Percentiles rank a stretch among this genome's conserved stretches.
Conservation (phyloP, 2,888 invertebrate species). For the Cyaniris semiargus region DNA sequence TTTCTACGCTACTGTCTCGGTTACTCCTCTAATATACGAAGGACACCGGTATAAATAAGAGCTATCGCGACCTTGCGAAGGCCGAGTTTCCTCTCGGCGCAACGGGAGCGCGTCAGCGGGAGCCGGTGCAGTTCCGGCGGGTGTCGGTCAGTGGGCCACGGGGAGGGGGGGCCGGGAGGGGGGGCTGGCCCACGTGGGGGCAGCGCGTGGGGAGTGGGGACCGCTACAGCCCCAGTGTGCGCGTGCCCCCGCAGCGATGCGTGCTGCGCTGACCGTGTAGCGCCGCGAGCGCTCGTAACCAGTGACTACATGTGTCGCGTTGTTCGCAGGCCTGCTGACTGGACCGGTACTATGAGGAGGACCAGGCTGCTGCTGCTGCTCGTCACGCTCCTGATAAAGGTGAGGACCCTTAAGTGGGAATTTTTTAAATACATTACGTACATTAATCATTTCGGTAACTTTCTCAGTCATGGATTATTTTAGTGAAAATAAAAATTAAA, state of each 20-base stretch:
- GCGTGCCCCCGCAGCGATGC: slow-evolving; percentile 51
- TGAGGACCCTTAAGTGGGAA: slow-evolving; percentile 47
- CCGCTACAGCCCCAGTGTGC: slow-evolving; percentile 43
- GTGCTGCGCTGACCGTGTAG: slow-evolving; percentile 49
- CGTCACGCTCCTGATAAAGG: slow-evolving; percentile 74
- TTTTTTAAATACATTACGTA: neutral
- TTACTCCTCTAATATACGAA: slow-evolving; percentile 4
- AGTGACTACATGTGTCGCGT: slow-evolving; percentile 65
- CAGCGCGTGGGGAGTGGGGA: slow-evolving; percentile 39
- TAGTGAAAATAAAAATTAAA: neutral
- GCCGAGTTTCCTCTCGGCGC: slow-evolving; percentile 69
- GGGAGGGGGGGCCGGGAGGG: slow-evolving; percentile 32
- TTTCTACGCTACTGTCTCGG: slow-evolving; percentile 8
- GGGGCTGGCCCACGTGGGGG: slow-evolving; percentile 47
- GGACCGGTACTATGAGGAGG: slow-evolving; percentile 76
- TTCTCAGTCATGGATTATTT: too few species aligned
- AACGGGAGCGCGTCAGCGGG: slow-evolving; percentile 65
- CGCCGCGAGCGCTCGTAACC: slow-evolving; percentile 56
- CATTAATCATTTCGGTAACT: too few species aligned
- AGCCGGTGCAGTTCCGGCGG: slow-evolving; percentile 73
- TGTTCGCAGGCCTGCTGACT: slow-evolving; percentile 72
- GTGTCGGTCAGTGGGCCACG: slow-evolving; percentile 76
- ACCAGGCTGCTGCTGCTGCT: slow-evolving; percentile 72
- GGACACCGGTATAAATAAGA: slow-evolving; percentile 12
- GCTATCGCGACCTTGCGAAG: slow-evolving; percentile 69